Base-by-base conservation (phyloP, 2,113 vertebrate genomes). In the Scopus umbretta region DNA sequence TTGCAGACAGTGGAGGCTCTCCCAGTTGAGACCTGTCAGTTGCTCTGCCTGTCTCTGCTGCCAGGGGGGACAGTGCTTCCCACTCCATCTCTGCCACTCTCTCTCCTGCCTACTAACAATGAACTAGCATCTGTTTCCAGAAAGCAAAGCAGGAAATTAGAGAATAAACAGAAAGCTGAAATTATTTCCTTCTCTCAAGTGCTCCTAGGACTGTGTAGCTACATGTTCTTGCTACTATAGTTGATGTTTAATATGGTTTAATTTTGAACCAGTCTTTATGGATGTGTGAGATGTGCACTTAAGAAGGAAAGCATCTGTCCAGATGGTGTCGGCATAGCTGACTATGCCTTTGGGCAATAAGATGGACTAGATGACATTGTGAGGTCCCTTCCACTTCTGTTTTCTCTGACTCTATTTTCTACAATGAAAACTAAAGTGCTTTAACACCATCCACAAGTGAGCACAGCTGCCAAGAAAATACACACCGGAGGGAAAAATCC, bases 401-500 rank as follows among this genome's bases (percentile, higher is more conserved):
- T 87, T 95, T 76, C 70, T 87, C 82, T 86, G 62, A 92, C 43
- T 87, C 0, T 10, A 8, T 75, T 91, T 92, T 81, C 65, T 42
- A 68, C 86, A 85, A 55, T 29, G 45, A 83, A 94, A 94, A 72
- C 43, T 68, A 34, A 91, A 97, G 40, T 66, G 61, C 49, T 95
- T 73, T 91, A 92, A 80, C 80, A 80, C 53, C 62, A 75, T 76
- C 80, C 86, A 88, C 66, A 87, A 87, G 42, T 82, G 62, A 95
- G 58, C 63, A 82, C 45, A 97, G 92, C 76, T 82, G 58, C 59
- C 40, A 91, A 50, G 66, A 93, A 96, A 95, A 93, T 53, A 89
- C 56, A 94, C 62, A 88, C 40, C 72, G 34, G 72, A 82, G n/a
- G 25, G 58, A 93, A 94, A 91, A 92, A 82, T 80, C 62, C 58